These are phyloP conservation scores for Clarias pachynema DNA, from an alignment of 2,797 vertebrate species.

Conservation along the genomic window DNA sequence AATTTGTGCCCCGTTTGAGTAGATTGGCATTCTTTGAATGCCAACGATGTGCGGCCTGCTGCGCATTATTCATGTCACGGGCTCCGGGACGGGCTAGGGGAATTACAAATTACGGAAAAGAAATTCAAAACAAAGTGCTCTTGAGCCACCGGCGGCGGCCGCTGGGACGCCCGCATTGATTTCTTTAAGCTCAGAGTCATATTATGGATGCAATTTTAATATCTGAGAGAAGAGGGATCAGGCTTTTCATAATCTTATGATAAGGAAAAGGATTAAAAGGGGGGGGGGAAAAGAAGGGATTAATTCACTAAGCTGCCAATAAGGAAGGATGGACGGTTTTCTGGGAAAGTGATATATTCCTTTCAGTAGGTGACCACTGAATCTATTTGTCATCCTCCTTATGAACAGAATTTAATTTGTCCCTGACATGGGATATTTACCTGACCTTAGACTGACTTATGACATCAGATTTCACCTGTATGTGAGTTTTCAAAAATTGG, in stretches of 20 bases:
- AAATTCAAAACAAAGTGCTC: constrained; percentile 74
- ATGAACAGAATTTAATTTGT: constrained; percentile 65
- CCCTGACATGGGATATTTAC: constrained; percentile 50
- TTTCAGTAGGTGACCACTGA: constrained; percentile 57
- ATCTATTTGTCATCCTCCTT: constrained; percentile 68
- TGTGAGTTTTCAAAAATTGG: not conserved
- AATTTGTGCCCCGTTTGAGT: constrained; percentile 71
- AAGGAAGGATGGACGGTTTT: constrained; percentile 76
- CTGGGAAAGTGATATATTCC: constrained; percentile 73
- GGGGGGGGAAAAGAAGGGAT: constrained; percentile 75
- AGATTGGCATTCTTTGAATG: constrained; percentile 72
- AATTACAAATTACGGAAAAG: constrained; percentile 69
- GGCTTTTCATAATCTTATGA: constrained; percentile 83
- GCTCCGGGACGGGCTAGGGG: constrained; percentile 54
- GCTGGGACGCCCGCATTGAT: constrained; percentile 62
- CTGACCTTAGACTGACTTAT: constrained; percentile 45
- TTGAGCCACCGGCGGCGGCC: constrained; percentile 62
- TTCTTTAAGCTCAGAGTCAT: constrained; percentile 75
- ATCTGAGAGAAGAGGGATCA: constrained; percentile 79
- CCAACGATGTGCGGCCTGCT: constrained; percentile 59
- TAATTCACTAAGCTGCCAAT: constrained; percentile 85
- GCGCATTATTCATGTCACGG: constrained; percentile 68
- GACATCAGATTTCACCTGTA: constrained; percentile 43
- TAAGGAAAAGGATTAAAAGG: constrained; percentile 79
- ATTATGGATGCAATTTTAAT: constrained; percentile 82